Percentiles rank a stretch among this genome's conserved stretches.
Conservation (phyloP, 2,797 vertebrate species). For the Luscinia megarhynchos region DNA sequence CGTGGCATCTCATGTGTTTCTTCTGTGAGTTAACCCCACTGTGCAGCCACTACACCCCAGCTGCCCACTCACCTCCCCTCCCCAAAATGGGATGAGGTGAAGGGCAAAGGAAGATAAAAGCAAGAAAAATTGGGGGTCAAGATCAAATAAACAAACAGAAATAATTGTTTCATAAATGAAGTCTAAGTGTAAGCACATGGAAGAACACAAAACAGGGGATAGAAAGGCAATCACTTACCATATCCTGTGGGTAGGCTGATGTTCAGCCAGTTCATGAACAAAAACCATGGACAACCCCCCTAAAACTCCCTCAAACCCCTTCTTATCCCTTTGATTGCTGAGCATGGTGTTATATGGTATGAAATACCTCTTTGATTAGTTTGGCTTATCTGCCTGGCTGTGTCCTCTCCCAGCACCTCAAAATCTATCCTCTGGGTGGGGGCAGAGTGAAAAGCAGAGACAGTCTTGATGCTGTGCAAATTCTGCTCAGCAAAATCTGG, state of each 20-base stretch:
- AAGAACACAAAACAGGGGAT: not conserved
- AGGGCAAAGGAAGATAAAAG: not conserved
- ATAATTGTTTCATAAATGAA: not conserved
- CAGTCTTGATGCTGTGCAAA: not conserved
- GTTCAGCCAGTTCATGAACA: not conserved
- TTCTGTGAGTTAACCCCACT: not conserved
- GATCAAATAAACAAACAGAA: not conserved
- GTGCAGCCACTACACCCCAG: not conserved
- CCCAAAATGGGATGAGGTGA: not conserved
- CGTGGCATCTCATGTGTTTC: not conserved
- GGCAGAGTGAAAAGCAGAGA: not conserved
- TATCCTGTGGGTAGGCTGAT: accelerated
- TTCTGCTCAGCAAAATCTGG: not conserved
- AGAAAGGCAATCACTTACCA: not conserved
- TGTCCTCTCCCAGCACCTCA: not conserved
- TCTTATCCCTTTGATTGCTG: not conserved
- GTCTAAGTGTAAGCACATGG: not conserved
- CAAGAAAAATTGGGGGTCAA: not conserved
- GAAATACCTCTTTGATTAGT: not conserved
- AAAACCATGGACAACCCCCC: not conserved
- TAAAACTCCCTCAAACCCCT: not conserved
- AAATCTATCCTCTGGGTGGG: not conserved
- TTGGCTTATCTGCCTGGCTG: not conserved
- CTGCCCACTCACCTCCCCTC: not conserved
- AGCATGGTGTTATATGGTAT: not conserved